These are phyloP conservation scores for Noctua janthina DNA, from an alignment of 2,888 invertebrate genomes.

Conservation along the genomic window DNA sequence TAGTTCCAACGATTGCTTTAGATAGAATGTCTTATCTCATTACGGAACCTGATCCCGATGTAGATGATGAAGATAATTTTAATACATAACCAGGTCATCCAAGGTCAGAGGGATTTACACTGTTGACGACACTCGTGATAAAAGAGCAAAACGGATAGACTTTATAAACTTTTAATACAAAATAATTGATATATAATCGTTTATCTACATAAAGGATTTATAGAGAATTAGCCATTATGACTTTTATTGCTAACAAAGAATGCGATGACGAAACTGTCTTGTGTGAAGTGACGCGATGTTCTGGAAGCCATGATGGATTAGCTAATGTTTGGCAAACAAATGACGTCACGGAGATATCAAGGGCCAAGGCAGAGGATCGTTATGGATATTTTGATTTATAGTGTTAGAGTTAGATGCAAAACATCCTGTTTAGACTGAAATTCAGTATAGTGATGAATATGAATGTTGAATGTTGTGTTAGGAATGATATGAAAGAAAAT, in stretches of 20 bases:
- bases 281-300: constrained; percentile 30
- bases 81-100: constrained; percentile 24
- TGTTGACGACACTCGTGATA: constrained; percentile 39
- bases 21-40: constrained; percentile 24
- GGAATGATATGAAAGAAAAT: neutral
- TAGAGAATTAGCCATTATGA: constrained; percentile 23
- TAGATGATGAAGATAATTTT: constrained; percentile 28
- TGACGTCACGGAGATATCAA: constrained; percentile 48
- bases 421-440: constrained; percentile 2
- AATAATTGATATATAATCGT: neutral
- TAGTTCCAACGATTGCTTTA: neutral
- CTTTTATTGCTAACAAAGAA: constrained; percentile 49
- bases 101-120: constrained; percentile 44
- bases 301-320: constrained; percentile 58
- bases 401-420: constrained; percentile 1
- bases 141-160: constrained; percentile 44
- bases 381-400: constrained; percentile 52
- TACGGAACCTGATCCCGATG: constrained; percentile 33
- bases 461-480: neutral
- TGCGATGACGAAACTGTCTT: constrained; percentile 35
- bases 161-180: neutral
- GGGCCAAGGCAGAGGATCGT: constrained; percentile 28
- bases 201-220: constrained; percentile 37
- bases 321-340: constrained; percentile 49
- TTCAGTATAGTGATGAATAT: neutral